phyloP scores from a whole-genome alignment of 2,888 invertebrate genomes.

The Hydrotaea diabolus region DNA sequence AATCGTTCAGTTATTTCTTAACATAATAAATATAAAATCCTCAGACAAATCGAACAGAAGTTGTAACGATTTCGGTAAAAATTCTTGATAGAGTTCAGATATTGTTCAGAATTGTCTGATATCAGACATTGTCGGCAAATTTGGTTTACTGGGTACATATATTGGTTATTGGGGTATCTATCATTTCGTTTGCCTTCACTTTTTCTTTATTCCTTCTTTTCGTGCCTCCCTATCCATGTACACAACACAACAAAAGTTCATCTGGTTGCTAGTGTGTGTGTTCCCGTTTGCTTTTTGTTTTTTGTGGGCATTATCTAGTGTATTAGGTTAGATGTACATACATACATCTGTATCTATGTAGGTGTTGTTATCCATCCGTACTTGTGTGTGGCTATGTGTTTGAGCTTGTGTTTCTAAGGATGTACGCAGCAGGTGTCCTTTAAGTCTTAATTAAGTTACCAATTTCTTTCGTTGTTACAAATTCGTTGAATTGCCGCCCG shows the following conservation, averaged over 20 bases:
- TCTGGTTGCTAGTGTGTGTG: constrained; percentile 48
- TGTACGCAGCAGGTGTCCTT: constrained; percentile 62
- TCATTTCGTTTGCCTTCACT: constrained; percentile 70
- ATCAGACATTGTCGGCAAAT: too few species aligned
- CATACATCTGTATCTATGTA: too few species aligned
- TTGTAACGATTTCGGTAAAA: too few species aligned
- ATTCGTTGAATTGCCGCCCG: neutral
- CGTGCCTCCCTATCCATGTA: neutral
- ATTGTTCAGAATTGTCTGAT: too few species aligned
- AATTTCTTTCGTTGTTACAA: neutral
- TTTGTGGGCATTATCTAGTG: neutral
- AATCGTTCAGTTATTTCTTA: too few species aligned
- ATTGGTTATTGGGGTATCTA: constrained; percentile 77
- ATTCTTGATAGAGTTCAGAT: too few species aligned
- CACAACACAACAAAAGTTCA: neutral
- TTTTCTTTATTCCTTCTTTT: constrained; percentile 8
- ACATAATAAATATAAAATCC: too few species aligned
- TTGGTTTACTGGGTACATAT: too few species aligned
- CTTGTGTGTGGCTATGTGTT: constrained; percentile 6
- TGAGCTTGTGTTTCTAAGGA: neutral
- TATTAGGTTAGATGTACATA: neutral
- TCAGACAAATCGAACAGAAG: too few species aligned
- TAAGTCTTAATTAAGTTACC: constrained; percentile 62
- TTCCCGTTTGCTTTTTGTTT: constrained; percentile 68
- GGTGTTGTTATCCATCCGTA: constrained; percentile 1